These are phyloP conservation scores for Phalacrocorax carbo DNA, from an alignment of 2,113 vertebrate species.

Conservation along the genomic window DNA sequence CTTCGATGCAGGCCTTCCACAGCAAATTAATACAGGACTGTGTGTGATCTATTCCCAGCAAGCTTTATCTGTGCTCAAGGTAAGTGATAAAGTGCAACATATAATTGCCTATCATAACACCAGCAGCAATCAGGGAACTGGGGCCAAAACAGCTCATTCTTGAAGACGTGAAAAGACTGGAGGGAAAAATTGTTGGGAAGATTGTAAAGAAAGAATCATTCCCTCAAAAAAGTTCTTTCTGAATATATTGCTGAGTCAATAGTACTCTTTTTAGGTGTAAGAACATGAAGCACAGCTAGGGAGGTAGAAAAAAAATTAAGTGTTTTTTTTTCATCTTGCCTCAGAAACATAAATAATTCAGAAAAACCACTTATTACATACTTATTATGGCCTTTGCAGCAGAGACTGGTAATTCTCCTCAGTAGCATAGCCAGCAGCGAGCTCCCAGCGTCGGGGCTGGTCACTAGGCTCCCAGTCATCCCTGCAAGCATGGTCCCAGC, in stretches of 20 bases:
- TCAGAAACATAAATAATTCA: not conserved
- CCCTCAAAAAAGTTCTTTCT: not conserved
- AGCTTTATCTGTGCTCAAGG: not conserved
- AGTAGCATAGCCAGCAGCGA: not conserved
- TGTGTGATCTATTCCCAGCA: not conserved
- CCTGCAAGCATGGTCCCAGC: too few species aligned
- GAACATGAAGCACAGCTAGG: not conserved
- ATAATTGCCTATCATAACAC: not conserved
- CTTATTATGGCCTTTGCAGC: not conserved
- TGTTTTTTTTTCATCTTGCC: accelerated
- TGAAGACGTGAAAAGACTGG: not conserved
- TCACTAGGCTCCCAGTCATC: too few species aligned
- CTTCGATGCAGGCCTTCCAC: not conserved
- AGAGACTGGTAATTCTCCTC: not conserved
- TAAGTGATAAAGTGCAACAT: not conserved
- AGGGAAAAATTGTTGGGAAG: not conserved
- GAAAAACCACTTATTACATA: not conserved
- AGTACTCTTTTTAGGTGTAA: not conserved
- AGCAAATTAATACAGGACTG: not conserved
- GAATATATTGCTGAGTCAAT: not conserved
- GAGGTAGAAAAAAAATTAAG: not conserved
- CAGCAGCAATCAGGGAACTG: not conserved
- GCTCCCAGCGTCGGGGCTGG: not conserved
- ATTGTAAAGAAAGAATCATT: not conserved
- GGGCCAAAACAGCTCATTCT: not conserved